Evolutionary conservation across 2,113 vertebrate genomes (phyloP).

Genomic region (Dermatemys mawii): DNA sequence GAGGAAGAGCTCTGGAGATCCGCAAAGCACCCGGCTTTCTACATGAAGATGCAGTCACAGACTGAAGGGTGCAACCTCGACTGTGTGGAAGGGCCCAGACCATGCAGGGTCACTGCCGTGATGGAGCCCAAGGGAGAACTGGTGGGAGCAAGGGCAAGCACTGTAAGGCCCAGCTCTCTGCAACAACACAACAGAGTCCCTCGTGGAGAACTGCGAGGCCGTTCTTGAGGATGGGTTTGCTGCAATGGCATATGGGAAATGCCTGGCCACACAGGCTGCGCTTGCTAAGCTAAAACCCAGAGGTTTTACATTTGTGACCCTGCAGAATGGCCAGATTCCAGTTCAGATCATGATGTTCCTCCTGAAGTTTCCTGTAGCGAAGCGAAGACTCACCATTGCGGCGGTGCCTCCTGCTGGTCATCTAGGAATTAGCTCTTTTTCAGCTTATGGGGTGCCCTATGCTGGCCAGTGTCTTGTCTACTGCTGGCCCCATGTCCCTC

Average conservation of each 20-base stretch:
- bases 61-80: background rate
- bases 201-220: background rate
- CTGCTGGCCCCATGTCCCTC: too few relatives aligned
- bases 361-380: background rate
- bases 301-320: background rate
- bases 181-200: background rate
- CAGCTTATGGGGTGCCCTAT: too few relatives aligned
- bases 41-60: background rate
- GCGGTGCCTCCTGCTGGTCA: too few relatives aligned
- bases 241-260: background rate
- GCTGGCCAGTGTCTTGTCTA: too few relatives aligned
- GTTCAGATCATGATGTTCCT: background rate
- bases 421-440: too few relatives aligned
- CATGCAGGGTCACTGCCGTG: background rate
- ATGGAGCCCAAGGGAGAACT: background rate
- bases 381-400: too few relatives aligned
- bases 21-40: background rate
- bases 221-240: background rate
- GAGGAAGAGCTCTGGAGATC: constrained; percentile 3
- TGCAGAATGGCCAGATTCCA: background rate
- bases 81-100: background rate
- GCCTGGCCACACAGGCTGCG: background rate
- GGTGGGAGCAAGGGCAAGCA: background rate
- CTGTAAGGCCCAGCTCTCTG: background rate
- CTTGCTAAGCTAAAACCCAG: background rate